phyloP scores from a whole-genome alignment of 2,797 vertebrate species.

The Gobio occitaniae region DNA sequence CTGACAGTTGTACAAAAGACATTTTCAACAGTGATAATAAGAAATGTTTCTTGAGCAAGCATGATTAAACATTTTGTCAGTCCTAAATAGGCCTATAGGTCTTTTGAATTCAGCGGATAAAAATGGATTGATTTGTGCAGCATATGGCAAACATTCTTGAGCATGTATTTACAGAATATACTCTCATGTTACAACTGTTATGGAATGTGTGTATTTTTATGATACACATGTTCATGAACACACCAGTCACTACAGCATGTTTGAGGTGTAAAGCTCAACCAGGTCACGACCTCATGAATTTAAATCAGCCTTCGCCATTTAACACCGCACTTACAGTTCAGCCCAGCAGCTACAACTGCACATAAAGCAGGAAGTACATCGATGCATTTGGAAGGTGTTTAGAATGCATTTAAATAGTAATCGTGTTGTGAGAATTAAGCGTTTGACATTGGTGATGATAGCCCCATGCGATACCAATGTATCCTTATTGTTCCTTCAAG shows the following conservation, averaged over 20 bases:
- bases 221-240: slow-evolving; percentile 50
- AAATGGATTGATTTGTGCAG: slow-evolving; percentile 22
- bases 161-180: slow-evolving; percentile 43
- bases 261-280: not conserved
- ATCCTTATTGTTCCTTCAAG: not conserved
- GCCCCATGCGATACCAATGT: not conserved
- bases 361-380: not conserved
- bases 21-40: no score
- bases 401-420: not conserved
- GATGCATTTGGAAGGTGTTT: not conserved
- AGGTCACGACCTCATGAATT: slow-evolving; percentile 35
- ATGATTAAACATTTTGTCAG: not conserved
- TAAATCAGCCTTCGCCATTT: slow-evolving; percentile 15
- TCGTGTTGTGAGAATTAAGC: not conserved
- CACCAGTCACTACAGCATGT: slow-evolving; percentile 27
- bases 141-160: slow-evolving; percentile 18
- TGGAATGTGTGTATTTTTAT: slow-evolving; percentile 51
- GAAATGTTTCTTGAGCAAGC: no score
- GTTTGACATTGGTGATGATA: not conserved
- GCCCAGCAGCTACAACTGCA: slow-evolving; percentile 8
- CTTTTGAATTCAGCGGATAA: slow-evolving; percentile 5
- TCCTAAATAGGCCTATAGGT: not conserved
- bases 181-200: slow-evolving; percentile 52
- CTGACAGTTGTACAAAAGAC: no score
- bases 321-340: slow-evolving; percentile 11